Evolutionary conservation across 2,888 invertebrate genomes (phyloP).

Genomic region (Meghimatium bilineatum): DNA sequence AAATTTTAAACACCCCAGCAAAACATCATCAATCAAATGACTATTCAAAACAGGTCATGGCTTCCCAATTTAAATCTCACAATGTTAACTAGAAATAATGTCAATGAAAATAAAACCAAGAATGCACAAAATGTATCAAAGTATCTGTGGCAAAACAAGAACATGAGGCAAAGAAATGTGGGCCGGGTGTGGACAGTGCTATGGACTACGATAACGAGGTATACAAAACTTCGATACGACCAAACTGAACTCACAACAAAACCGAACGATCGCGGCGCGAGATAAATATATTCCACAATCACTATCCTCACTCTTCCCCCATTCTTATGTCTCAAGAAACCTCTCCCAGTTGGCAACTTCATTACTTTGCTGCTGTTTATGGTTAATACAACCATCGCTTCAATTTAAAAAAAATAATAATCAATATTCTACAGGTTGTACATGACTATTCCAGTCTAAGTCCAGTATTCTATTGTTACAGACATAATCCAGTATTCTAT

Average conservation of each 20-base stretch:
- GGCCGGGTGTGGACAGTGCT: background rate
- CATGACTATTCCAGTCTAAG: background rate
- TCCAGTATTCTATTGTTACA: too few relatives aligned
- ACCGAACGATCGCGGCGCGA: background rate
- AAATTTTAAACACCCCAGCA: too few relatives aligned
- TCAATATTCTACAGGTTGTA: background rate
- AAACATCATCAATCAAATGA: too few relatives aligned
- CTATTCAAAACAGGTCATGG: too few relatives aligned
- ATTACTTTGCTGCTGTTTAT: background rate
- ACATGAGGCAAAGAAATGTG: background rate
- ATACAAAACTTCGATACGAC: background rate
- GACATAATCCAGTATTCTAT: too few relatives aligned
- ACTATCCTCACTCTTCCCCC: background rate
- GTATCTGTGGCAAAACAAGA: background rate
- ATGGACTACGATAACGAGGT: background rate
- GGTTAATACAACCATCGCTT: too few relatives aligned
- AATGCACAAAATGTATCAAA: background rate
- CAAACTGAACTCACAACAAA: background rate
- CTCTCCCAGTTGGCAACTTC: background rate
- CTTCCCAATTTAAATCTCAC: background rate
- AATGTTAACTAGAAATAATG: background rate
- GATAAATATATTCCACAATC: background rate
- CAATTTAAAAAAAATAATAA: too few relatives aligned
- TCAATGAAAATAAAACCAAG: background rate
- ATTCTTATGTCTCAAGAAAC: background rate